Evolutionary conservation across 2,113 vertebrate species (phyloP), one percentile per base, ranked within the genome.

Genomic region (Gopherus flavomarginatus): DNA sequence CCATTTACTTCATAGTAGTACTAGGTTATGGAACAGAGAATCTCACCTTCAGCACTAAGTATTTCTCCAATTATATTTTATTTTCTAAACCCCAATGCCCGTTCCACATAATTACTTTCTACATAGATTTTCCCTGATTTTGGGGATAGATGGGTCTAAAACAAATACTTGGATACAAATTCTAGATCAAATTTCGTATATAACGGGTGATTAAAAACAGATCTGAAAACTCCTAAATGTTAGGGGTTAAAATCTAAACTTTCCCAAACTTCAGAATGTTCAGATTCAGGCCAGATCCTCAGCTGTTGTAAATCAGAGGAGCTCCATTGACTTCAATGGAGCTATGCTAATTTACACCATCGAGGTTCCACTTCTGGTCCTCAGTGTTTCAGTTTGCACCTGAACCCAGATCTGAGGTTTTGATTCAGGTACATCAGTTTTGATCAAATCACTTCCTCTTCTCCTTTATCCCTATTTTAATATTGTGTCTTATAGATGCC

Each of bases 401-500:
- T 54, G 11, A 53, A 21, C 5, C 52, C 27, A 31, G 27, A 16
- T 29, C 24, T 79, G 53, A 79, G 47, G 59, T 59, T 91, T 93
- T 88, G 27, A 5, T 86, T n/a, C 35, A 8, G 2, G 38, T 85
- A 11, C 4, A 9, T 47, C 26, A 83, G 4, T 78, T 94, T 79
- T 75, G 52, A 8, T 17, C 50, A 53, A 53, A 92, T 54, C 38
- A 3, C 92, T 91, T 85, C 13, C 35, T 90, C 62, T 77, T 50
- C 52, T 75, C 1, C 24, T 91, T 59, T 75, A 7, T 88, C 50
- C 50, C 1, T 87, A 5, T 84, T 92, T 95, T 80, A 83, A 90
- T 78, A 35, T 47, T 94, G 5, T 95, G 65, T 78, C 14, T 90
- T 92, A 62, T 90, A 98, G 98, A 98, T 16, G 98, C 98, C 82